phyloP scores from a whole-genome alignment of 35 echinoderm and acorn worm genomes.

The Holothuria glaberrima region DNA sequence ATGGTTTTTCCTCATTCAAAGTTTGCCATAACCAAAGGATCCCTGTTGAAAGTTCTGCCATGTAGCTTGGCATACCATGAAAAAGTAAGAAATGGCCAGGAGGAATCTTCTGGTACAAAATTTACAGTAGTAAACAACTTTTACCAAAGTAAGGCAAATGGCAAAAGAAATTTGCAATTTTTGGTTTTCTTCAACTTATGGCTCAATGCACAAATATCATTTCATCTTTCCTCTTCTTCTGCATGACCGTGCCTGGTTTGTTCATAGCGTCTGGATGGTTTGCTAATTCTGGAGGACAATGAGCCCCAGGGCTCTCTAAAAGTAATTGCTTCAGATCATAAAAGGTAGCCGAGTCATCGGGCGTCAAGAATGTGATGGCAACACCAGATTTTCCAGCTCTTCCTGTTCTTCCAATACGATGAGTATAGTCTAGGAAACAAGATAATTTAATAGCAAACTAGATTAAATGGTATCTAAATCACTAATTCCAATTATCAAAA shows the following conservation, averaged over 20 bases:
- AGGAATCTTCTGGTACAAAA: not conserved
- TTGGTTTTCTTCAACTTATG: not conserved
- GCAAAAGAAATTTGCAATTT: not conserved
- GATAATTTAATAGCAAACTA: no score
- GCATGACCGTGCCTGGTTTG: conserved; percentile 91
- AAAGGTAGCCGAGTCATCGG: conserved; percentile 78
- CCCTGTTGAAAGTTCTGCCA: no score
- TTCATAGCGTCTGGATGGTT: conserved; percentile 97
- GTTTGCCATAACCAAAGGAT: no score
- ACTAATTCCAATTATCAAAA: no score
- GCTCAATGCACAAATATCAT: conserved; percentile 75
- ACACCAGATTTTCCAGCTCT: conserved; percentile 90
- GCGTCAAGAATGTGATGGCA: conserved; percentile 90
- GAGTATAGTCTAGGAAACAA: conserved; percentile 80
- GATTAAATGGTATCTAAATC: no score
- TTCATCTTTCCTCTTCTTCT: conserved; percentile 94
- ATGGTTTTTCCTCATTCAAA: no score
- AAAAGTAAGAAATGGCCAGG: no score
- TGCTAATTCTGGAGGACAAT: conserved; percentile 88
- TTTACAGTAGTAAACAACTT: not conserved
- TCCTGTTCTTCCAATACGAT: conserved; percentile 98
- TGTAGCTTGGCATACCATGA: no score
- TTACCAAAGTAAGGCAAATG: not conserved
- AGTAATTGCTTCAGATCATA: conserved; percentile 93
- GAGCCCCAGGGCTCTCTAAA: conserved; percentile 60